phyloP scores from a whole-genome alignment of 2,113 vertebrate species.

The Pteruthius melanotis region DNA sequence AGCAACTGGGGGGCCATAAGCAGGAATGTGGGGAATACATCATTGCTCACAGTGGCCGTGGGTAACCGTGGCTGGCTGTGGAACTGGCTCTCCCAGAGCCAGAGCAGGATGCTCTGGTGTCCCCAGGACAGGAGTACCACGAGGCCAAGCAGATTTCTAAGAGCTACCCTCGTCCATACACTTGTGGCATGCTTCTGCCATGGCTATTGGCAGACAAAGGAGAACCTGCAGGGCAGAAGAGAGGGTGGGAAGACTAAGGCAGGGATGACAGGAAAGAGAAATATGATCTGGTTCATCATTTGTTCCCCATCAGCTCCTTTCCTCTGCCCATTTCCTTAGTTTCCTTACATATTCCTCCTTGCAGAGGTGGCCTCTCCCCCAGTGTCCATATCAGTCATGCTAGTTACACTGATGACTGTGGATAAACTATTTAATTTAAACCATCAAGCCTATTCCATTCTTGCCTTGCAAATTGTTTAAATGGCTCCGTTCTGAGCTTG shows the following conservation, averaged over 20 bases:
- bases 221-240: background rate
- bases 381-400: rapidly evolving
- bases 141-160: too few species aligned
- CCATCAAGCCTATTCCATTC: background rate
- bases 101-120: background rate
- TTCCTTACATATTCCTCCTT: background rate
- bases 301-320: background rate
- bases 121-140: rapidly evolving
- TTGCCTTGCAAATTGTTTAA: background rate
- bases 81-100: background rate
- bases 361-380: background rate
- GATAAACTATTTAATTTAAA: background rate
- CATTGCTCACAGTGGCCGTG: background rate
- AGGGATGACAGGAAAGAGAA: background rate
- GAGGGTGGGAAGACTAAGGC: rapidly evolving
- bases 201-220: background rate
- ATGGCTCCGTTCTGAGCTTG: background rate
- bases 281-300: background rate
- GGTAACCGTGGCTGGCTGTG: rapidly evolving
- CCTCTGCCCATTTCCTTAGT: background rate
- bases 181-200: rapidly evolving
- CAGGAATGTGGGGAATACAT: background rate
- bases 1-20: rapidly evolving
- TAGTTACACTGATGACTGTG: background rate
- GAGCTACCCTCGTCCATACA: rapidly evolving